Evolutionary conservation across 2,113 vertebrate species (phyloP).

Genomic region (Nycticryphes semicollaris): DNA sequence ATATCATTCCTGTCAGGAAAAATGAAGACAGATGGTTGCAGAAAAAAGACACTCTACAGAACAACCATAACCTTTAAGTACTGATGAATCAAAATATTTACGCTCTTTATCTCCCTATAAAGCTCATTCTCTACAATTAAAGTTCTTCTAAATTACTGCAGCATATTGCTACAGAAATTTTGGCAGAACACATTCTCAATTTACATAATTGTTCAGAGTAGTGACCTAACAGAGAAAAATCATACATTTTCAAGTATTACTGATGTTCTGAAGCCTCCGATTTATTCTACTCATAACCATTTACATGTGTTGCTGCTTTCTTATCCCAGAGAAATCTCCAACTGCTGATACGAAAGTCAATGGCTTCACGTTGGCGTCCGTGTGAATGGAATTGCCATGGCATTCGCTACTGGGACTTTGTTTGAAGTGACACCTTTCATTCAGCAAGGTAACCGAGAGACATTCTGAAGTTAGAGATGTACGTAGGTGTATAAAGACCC

Average conservation of each 20-base stretch:
- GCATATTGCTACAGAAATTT: conserved; percentile 20
- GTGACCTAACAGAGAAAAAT: not conserved
- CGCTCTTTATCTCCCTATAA: not conserved
- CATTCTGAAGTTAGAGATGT: not conserved
- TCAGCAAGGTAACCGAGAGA: not conserved
- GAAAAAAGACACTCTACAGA: conserved; percentile 13
- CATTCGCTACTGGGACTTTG: not conserved
- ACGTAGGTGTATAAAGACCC: not conserved
- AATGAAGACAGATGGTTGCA: conserved; percentile 30
- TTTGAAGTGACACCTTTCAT: not conserved
- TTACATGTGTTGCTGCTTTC: not conserved
- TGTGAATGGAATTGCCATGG: not conserved
- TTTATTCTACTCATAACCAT: not conserved
- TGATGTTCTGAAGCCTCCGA: not conserved
- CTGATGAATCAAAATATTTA: conserved; percentile 55
- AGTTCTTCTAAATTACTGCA: not conserved
- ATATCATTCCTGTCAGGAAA: not conserved
- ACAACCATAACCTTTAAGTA: conserved; percentile 1
- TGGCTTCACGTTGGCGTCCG: not conserved
- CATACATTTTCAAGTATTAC: not conserved
- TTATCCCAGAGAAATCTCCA: not conserved
- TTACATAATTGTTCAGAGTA: conserved; percentile 12
- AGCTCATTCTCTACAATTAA: conserved; percentile 12
- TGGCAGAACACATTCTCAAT: conserved; percentile 27
- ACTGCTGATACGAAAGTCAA: not conserved